Base-by-base conservation (phyloP, 2,797 vertebrate genomes). In the Leptodactylus fallax region DNA sequence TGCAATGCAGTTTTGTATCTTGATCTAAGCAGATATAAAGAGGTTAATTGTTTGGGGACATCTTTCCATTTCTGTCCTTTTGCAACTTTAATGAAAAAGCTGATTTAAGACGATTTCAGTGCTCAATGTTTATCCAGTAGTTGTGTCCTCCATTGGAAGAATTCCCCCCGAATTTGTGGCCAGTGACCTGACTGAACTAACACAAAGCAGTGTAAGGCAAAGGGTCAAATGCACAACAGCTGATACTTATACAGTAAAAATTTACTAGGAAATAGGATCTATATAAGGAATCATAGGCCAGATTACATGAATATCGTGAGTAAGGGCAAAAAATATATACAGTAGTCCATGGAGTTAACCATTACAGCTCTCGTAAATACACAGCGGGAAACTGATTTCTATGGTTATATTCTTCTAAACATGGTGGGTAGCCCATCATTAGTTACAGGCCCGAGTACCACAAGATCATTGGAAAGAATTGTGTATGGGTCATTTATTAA, bases 11-110 rank as follows among this genome's bases (percentile, higher is more conserved):
- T 47, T 25, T 67, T 12, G 14, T 67, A 71, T 80, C 87, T 90
- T 84, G 85, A 92, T 92, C 90, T 89, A 86, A 91, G 90, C 83
- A 88, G 91, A 92, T 90, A 81, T 91, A 84, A 91, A 91, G 92
- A 92, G 93, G 94, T 94, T 95, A 94, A 95, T 94, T 94, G 94
- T 90, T 88, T 91, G 90, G 92, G 91, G 90, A 92, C 90, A 89
- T 3, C 80, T 80, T 23, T 79, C 27, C 19, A 51, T 12, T 91
- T 63, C 21, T 69, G 71, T 83, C 85, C 85, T 67, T 0, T 90
- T 92, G 81, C 89, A 56, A 81, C 69, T 91, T 93, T 91, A 90
- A 90, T 92, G 92, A 92, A 93, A 94, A 87, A 85, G 90, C 91
- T 92, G 92, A 91, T 93, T 92, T 90, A 23, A 90, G 91, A 90